Conservation (phyloP, 30 jellyfish, hydroid and myxozoan genomes). For the Chironex yamaguchii region DNA sequence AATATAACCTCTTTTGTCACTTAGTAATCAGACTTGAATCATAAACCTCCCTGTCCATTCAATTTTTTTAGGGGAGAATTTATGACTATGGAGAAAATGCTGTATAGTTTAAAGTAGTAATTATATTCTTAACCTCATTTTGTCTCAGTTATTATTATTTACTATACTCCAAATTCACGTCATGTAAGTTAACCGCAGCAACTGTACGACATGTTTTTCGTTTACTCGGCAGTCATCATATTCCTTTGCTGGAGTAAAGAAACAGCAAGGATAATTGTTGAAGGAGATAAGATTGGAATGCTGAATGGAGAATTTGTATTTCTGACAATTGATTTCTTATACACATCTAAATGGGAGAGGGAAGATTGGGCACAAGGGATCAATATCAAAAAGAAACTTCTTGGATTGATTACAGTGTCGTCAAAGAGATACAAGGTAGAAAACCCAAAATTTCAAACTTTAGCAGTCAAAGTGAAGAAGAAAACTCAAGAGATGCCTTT, state of each 20-base stretch:
- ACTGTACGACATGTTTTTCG: no score
- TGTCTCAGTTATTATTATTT: no score
- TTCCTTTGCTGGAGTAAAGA: constrained; percentile 68
- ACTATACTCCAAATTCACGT: no score
- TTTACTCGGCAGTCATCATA: constrained; percentile 61
- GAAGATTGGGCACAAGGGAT: constrained; percentile 65
- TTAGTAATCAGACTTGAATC: no score
- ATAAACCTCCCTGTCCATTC: no score
- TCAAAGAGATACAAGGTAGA: neutral
- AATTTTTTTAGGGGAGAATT: no score
- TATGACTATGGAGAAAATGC: no score
- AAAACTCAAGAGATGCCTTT: constrained; percentile 86
- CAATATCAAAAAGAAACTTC: constrained; percentile 3
- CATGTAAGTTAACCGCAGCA: no score
- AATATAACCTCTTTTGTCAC: no score
- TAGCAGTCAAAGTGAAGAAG: constrained; percentile 73
- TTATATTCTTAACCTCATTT: no score
- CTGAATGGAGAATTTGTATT: constrained; percentile 86
- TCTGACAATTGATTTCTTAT: constrained; percentile 84
- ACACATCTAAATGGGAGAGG: constrained; percentile 41
- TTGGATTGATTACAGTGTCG: neutral
- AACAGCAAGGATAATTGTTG: constrained; percentile 35
- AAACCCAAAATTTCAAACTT: constrained; percentile 1
- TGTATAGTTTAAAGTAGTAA: no score
- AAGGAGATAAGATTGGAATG: constrained; percentile 75